Conservation (phyloP, 2,113 vertebrate genomes). For the Herpetotheres cachinnans region DNA sequence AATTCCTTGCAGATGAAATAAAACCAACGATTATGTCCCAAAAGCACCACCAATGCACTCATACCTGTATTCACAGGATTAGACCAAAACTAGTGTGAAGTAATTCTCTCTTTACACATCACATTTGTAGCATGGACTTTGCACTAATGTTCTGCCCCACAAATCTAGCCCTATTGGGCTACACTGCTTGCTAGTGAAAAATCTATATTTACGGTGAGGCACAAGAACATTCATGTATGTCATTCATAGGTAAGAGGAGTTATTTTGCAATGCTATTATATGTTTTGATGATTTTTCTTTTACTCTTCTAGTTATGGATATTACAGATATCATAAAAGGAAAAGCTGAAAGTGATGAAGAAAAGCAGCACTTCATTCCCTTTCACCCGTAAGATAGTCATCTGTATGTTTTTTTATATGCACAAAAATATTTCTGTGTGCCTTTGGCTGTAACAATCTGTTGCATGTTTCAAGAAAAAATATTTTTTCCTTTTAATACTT, state of each 20-base stretch:
- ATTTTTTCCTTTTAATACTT: neutral
- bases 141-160: neutral
- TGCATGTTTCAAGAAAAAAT: neutral
- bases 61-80: neutral
- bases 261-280: neutral
- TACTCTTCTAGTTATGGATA: slow-evolving; percentile 90
- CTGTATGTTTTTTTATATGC: neutral
- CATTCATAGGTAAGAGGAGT: neutral
- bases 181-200: neutral
- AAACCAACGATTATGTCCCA: neutral
- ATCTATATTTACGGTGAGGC: neutral
- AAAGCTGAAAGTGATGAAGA: slow-evolving; percentile 94
- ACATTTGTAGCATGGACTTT: neutral
- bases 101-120: neutral
- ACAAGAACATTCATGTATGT: neutral
- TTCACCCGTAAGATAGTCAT: slow-evolving; percentile 86
- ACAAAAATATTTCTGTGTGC: neutral
- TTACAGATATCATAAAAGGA: slow-evolving; percentile 95
- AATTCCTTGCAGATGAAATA: neutral
- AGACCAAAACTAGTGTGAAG: neutral
- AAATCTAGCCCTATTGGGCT: neutral
- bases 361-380: slow-evolving; percentile 96
- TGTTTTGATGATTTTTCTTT: neutral
- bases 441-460: neutral
- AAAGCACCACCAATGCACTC: neutral